phyloP scores from a whole-genome alignment of 2,797 vertebrate genomes.

The Selene dorsalis region DNA sequence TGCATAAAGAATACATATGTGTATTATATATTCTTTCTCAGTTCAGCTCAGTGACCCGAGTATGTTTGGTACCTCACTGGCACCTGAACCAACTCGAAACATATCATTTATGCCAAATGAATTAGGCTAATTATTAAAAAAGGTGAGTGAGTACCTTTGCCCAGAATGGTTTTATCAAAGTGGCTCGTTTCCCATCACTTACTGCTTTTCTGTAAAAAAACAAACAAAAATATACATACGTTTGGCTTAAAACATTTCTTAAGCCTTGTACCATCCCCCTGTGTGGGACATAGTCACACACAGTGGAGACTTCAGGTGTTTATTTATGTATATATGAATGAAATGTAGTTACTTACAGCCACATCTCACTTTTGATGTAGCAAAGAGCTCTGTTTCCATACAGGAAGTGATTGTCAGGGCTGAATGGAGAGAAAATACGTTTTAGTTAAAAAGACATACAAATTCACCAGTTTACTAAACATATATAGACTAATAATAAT shows the following conservation, averaged over 20 bases:
- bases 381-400: slow-evolving; percentile 95
- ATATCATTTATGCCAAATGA: neutral
- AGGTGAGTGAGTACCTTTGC: slow-evolving; percentile 87
- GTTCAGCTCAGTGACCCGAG: neutral
- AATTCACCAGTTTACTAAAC: neutral
- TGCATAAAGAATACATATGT: neutral
- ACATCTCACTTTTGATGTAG: slow-evolving; percentile 85
- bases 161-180: slow-evolving; percentile 88
- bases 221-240: neutral
- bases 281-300: too few relatives aligned
- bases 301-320: too few relatives aligned
- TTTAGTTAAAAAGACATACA: neutral
- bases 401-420: slow-evolving; percentile 90
- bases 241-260: neutral
- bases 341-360: slow-evolving; percentile 85
- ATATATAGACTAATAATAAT: neutral
- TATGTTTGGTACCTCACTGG: neutral
- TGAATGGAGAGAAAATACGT: slow-evolving; percentile 64
- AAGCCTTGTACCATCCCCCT: neutral
- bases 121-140: neutral
- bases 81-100: too few relatives aligned
- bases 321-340: neutral
- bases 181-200: slow-evolving; percentile 92
- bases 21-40: neutral
- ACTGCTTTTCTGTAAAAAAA: slow-evolving; percentile 86